Evolutionary conservation across 37 sponge, comb jelly and placozoan genomes (phyloP), one percentile per base, ranked within the genome.

Genomic region (Eunapius fragilis): DNA sequence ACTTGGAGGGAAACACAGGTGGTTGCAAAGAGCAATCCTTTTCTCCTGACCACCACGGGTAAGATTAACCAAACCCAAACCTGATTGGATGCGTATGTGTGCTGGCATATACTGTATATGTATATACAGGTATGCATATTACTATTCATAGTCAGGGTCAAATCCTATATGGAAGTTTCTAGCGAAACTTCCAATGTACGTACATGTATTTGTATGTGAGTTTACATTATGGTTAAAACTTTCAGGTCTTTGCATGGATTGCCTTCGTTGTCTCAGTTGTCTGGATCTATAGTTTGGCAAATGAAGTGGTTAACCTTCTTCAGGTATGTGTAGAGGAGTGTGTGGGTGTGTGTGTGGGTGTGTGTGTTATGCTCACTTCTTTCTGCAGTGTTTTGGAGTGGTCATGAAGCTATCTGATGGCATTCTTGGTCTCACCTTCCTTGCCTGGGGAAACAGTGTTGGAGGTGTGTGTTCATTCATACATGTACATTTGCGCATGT

Each of bases 371-470:
- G 34, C 31, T 78, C 26, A 26, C 32, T 71, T 83, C 3, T 68
- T 33, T 84, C 3, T 32, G 25, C 76, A 97, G 92, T 88, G 91
- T 3, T 91, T 96, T 80, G 99, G 99, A 17, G 68, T 94, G n/a
- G 95, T 98, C 67, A 82, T 98, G n/a, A 75, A 71, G 13, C 80
- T 98, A 25, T 95, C 92, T 17, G 89, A 95, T 76, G 99, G 93
- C 23, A 93, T 98, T 4, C 79, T 98, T 9, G 99, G 99, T 35
- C 83, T 98, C 68, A 98, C 99, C 25, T 69, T 98, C n/a, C 80
- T 98, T 32, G 98, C 99, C 24, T 98, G 99, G 99, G 99, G 98
- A 3, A 98, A 98, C 89, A 97, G 99, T 49, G 91, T 98, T 79
- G 99, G 99, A 87, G 96, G 96, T 34, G 80, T 79, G 80, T 79